Evolutionary conservation across 2,888 invertebrate genomes (phyloP).

Genomic region (Plagiodera versicolora): DNA sequence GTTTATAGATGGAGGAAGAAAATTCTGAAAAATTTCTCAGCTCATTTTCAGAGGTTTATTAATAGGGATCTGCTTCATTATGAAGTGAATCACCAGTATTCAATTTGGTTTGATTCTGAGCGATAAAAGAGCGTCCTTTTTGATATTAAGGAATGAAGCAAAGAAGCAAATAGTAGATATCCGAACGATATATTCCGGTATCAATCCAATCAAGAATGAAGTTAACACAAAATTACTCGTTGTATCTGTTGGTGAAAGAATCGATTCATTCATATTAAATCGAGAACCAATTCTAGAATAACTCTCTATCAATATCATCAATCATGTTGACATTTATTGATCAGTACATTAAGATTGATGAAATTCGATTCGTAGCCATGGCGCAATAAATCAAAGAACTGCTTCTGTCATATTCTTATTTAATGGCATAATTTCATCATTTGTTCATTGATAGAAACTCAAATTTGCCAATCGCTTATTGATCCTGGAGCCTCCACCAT

Average conservation of each 20-base stretch:
- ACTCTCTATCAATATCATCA: not conserved
- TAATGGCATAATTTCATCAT: too few relatives aligned
- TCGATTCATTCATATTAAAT: not conserved
- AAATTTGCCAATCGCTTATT: too few relatives aligned
- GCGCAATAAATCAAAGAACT: not conserved
- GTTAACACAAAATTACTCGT: not conserved
- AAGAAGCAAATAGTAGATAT: not conserved
- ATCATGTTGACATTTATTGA: not conserved
- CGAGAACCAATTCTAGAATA: not conserved
- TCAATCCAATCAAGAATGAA: not conserved
- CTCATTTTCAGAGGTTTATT: too few relatives aligned
- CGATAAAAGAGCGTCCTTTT: not conserved
- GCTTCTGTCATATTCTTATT: not conserved
- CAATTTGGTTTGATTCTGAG: not conserved
- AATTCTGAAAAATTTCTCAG: too few relatives aligned
- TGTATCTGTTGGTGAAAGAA: not conserved
- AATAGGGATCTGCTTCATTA: too few relatives aligned
- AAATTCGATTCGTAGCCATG: not conserved
- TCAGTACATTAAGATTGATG: not conserved
- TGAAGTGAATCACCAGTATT: not conserved
- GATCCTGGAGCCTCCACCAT: too few relatives aligned
- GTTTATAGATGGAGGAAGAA: too few relatives aligned
- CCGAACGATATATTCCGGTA: too few relatives aligned
- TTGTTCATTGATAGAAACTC: too few relatives aligned
- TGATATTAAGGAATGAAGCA: not conserved